These are phyloP conservation scores for Rhynchopsitta pachyrhyncha DNA, from an alignment of 2,113 vertebrate genomes.

Conservation along the genomic window DNA sequence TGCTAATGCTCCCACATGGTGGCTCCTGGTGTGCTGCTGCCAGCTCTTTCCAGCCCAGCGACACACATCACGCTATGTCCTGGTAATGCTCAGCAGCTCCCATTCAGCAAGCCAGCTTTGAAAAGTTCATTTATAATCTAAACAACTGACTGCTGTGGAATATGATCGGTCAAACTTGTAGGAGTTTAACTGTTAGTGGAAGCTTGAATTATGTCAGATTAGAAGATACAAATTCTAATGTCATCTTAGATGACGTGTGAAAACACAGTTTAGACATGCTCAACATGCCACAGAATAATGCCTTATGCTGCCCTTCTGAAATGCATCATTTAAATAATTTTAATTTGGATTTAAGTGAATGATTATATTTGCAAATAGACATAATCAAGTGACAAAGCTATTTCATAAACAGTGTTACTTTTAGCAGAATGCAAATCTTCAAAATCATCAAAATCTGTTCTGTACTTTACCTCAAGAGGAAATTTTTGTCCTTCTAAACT, in stretches of 20 bases:
- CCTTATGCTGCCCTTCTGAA: not conserved
- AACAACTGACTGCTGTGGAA: not conserved
- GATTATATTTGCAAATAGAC: not conserved
- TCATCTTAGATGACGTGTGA: not conserved
- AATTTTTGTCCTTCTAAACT: conserved; percentile 90
- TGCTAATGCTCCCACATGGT: fast-evolving
- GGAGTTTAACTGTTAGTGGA: not conserved
- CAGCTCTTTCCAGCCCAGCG: not conserved
- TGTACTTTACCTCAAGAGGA: conserved; percentile 88
- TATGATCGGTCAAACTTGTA: not conserved
- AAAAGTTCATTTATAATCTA: not conserved
- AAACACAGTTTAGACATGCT: not conserved
- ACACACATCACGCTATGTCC: fast-evolving
- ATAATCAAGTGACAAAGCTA: not conserved
- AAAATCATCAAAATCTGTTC: not conserved
- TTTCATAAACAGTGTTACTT: not conserved
- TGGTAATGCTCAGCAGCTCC: not conserved
- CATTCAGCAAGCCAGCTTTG: not conserved
- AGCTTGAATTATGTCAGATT: not conserved
- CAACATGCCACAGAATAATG: not conserved
- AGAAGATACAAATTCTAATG: not conserved
- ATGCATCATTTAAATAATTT: not conserved
- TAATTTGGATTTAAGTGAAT: not conserved
- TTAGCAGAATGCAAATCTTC: not conserved
- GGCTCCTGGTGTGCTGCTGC: not conserved